Evolutionary conservation across 2,113 vertebrate species (phyloP).

Genomic region (Siniperca chuatsi): DNA sequence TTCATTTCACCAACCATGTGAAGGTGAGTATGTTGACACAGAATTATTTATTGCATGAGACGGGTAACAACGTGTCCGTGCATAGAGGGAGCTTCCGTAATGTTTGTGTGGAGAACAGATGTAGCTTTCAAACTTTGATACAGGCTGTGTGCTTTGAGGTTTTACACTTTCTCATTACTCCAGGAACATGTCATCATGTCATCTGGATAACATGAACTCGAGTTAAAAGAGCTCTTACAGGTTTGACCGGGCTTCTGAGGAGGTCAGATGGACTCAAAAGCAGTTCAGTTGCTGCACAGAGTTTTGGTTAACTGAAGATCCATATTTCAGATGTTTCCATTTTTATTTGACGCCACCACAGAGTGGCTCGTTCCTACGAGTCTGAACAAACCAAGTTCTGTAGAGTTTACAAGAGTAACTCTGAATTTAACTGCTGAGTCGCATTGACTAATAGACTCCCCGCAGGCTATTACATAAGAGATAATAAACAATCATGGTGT

Average conservation of each 20-base stretch:
- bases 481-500: conserved; percentile 40
- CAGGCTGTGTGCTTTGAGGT: not conserved
- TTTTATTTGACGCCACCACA: not conserved
- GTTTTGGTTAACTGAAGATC: not conserved
- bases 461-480: conserved; percentile 22
- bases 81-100: not conserved
- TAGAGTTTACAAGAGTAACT: conserved; percentile 4
- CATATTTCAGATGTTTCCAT: not conserved
- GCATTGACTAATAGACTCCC: conserved; percentile 14
- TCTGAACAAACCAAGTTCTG: not conserved
- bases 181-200: not conserved
- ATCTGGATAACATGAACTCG: not conserved
- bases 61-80: not conserved
- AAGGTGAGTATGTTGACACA: not conserved
- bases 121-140: not conserved
- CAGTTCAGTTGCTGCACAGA: not conserved
- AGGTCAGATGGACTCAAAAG: not conserved
- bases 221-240: not conserved
- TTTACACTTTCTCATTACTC: not conserved
- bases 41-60: not conserved
- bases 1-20: not conserved
- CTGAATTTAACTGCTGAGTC: conserved; percentile 22
- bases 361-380: not conserved
- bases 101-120: not conserved
- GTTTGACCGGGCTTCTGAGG: not conserved